These are phyloP conservation scores for Myotis lucifugus DNA, from an alignment of 2,113 vertebrate genomes.

Conservation along the genomic window DNA sequence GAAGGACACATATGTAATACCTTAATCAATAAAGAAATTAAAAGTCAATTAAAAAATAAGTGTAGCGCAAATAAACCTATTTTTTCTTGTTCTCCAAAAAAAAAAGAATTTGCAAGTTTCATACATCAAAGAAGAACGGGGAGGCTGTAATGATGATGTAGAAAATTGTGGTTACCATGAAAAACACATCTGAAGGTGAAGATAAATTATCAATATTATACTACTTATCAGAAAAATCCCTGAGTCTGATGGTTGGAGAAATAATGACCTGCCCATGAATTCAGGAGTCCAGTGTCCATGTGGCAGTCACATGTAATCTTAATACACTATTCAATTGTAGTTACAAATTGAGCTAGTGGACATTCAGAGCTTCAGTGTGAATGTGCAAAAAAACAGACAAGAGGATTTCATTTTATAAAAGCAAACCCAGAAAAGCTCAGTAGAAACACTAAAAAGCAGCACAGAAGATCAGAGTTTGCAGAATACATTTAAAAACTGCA, in stretches of 20 bases:
- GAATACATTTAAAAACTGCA: conserved; percentile 39
- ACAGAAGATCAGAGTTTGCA: not conserved
- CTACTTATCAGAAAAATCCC: not conserved
- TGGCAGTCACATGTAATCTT: conserved; percentile 47
- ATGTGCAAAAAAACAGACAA: conserved; percentile 64
- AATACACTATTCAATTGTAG: conserved; percentile 56
- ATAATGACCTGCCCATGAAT: conserved; percentile 46
- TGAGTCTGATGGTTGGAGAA: not conserved
- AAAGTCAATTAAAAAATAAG: too few species aligned
- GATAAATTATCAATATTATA: conserved; percentile 7
- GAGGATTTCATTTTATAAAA: conserved; percentile 74
- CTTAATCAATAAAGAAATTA: too few species aligned
- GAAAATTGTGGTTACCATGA: conserved; percentile 44
- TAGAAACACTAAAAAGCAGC: conserved; percentile 57
- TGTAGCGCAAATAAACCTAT: too few species aligned
- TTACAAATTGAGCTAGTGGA: conserved; percentile 66
- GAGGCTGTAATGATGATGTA: conserved; percentile 30
- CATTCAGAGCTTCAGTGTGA: conserved; percentile 64
- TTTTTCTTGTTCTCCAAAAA: not conserved
- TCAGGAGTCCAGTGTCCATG: conserved; percentile 24
- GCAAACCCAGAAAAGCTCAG: conserved; percentile 69
- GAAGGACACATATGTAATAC: too few species aligned
- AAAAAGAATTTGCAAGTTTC: conserved; percentile 34
- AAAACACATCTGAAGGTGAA: conserved; percentile 36
- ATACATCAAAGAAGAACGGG: not conserved